Conservation (phyloP, 1,140 invertebrate genomes). For the Bursaphelenchus mucronatus region DNA sequence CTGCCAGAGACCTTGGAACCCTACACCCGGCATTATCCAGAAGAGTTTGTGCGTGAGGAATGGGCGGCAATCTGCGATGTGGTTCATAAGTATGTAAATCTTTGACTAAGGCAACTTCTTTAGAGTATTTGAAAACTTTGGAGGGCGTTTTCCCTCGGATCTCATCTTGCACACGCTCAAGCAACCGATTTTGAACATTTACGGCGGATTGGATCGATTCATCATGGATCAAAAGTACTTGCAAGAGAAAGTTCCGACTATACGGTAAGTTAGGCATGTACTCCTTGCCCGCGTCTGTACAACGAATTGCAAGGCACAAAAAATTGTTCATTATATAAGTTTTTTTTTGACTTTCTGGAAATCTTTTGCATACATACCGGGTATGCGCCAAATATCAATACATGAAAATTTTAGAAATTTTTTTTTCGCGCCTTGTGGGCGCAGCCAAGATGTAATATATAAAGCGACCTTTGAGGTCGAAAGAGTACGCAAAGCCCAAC, state of each 20-base stretch:
- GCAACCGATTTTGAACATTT: conserved; percentile 51
- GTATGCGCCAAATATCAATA: no score
- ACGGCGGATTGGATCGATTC: conserved; percentile 54
- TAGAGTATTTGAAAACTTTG: conserved; percentile 55
- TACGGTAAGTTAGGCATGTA: conserved; percentile 9
- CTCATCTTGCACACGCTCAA: conserved; percentile 43
- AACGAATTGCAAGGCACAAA: no score
- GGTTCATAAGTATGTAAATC: conserved; percentile 45
- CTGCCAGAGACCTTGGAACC: conserved; percentile 39
- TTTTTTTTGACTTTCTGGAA: no score
- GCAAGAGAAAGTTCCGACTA: conserved; percentile 17
- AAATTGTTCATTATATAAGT: no score
- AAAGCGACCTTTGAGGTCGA: no score
- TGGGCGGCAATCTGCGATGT: conserved; percentile 60
- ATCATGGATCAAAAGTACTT: conserved; percentile 47
- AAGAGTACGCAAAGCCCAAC: no score
- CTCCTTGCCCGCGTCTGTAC: no score
- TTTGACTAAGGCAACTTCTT: not conserved
- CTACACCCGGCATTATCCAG: conserved; percentile 52
- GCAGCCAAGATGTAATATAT: no score
- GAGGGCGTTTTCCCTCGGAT: conserved; percentile 57
- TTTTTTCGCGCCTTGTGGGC: no score
- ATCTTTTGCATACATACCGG: no score
- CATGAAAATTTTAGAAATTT: no score
- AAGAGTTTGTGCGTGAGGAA: conserved; percentile 51